A percentile compares a stretch with the other conserved stretches of the same genome.
phyloP scores from a whole-genome alignment of 2,113 vertebrate genomes.

The Addax nasomaculatus region DNA sequence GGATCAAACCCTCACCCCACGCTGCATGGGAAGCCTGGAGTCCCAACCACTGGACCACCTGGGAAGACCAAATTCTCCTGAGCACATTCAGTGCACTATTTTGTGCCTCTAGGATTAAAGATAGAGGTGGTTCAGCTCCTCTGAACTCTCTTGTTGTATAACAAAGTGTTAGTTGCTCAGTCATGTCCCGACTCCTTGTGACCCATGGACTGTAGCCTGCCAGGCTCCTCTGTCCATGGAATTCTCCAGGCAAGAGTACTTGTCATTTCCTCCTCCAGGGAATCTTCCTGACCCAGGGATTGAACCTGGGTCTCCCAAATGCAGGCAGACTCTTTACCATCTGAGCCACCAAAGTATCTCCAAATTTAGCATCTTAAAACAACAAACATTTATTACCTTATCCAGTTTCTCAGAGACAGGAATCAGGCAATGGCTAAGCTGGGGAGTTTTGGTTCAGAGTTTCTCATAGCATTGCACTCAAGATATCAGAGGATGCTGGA shows the following conservation, averaged over 20 bases:
- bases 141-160: background rate
- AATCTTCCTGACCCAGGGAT: background rate
- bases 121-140: background rate
- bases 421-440: background rate
- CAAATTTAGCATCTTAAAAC: background rate
- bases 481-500: background rate
- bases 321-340: background rate
- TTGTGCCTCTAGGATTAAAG: background rate
- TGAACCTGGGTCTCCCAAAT: background rate
- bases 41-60: background rate
- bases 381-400: background rate
- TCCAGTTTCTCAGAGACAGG: background rate
- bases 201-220: background rate
- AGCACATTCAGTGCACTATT: background rate
- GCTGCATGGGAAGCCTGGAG: background rate
- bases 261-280: background rate
- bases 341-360: background rate
- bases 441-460: background rate
- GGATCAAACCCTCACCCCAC: background rate
- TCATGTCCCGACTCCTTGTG: background rate
- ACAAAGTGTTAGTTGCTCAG: background rate
- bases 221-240: background rate
- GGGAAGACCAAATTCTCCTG: background rate
- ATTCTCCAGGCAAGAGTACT: background rate
- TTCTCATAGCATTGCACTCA: background rate